Evolutionary conservation across 2,113 vertebrate species (phyloP), one percentile per base, ranked within the genome.

Genomic region (Pedetes capensis): DNA sequence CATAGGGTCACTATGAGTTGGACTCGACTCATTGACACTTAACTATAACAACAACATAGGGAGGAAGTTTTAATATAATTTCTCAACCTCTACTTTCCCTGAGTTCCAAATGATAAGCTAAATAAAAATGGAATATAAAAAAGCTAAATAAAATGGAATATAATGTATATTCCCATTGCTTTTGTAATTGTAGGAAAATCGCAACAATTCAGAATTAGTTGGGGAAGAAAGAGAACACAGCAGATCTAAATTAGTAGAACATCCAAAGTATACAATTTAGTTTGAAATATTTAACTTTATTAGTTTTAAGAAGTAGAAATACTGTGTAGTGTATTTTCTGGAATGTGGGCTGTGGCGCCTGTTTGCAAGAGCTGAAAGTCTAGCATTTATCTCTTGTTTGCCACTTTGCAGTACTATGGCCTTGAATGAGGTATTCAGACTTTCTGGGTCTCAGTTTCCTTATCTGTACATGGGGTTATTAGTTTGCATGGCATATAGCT

Each of bases 261-360:
- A 89, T 18, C 20, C 71, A 47, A 89, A 92, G 5, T 14, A 57
- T 81, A 78, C 71, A 47, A 29, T 69, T 68, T 57, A 44, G n/a
- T 32, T 93, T 95, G 66, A 90, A 84, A 44, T 74, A 71, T 51
- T 91, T 76, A 71, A 39, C 76, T 78, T 61, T 63, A 32, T 57
- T 89, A 64, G 79, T 74, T 78, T 85, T 23, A 86, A 86, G 57
- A 53, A 44, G 1, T 59, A 27, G 79, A 37, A 72, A 4, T 47
- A 6, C 22, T 84, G 49, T 5, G 47, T 29, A 23, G 18, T 64
- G 8, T n/a, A n/a, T 82, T 96, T 68, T 91, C 85, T 69, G 47
- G 34, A 80, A 18, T 5, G 5, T 53, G 25, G 49, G 20, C 34
- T 39, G 22, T 81, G 64, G 75, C 83, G 47, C 14, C 49, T 74